Percentiles rank a stretch among this genome's conserved stretches.
Conservation (phyloP, 2,888 invertebrate genomes). For the Arenicola marina region DNA sequence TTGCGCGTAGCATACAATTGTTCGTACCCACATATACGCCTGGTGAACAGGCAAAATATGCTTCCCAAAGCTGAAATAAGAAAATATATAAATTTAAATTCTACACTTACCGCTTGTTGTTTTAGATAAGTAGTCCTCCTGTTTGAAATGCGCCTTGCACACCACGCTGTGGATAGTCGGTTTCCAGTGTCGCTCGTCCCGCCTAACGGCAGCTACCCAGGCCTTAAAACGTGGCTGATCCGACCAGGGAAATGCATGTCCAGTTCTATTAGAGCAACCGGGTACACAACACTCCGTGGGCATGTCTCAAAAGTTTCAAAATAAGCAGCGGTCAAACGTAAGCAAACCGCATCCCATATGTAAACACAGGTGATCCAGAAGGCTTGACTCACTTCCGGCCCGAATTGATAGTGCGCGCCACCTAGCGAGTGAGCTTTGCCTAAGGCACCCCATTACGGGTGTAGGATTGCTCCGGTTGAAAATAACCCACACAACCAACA, state of each 20-base stretch:
- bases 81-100: neutral
- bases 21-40: no score
- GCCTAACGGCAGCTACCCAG: neutral
- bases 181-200: conserved; percentile 1
- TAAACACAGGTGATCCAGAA: no score
- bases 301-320: neutral
- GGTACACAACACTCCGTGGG: conserved; percentile 4
- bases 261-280: neutral
- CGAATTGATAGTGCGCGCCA: no score
- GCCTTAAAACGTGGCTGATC: neutral
- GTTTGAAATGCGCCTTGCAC: neutral
- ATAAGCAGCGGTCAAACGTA: neutral
- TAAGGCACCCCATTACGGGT: no score
- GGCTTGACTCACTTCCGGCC: no score
- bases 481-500: no score
- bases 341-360: neutral
- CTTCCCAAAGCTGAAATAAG: no score
- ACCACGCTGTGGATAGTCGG: conserved; percentile 1
- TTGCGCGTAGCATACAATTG: no score
- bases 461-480: no score
- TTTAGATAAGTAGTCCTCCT: neutral
- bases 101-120: no score
- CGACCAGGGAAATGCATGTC: neutral
- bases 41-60: no score
- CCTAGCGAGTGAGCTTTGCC: no score